Evolutionary conservation across 2,113 vertebrate genomes (phyloP).

Genomic region (Ptyas mucosa): DNA sequence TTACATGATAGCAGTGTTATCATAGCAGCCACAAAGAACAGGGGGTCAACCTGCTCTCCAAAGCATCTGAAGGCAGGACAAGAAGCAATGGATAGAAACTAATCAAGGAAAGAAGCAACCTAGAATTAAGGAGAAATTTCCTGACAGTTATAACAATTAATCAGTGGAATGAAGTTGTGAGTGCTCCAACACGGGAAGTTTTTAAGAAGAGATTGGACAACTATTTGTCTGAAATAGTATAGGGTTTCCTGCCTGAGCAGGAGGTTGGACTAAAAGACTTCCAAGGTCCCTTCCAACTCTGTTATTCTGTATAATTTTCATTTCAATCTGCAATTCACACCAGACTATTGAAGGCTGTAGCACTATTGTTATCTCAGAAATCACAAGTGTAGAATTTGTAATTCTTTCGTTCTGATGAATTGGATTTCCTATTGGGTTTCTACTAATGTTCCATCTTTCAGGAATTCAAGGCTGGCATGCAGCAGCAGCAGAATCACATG

Average conservation of each 20-base stretch:
- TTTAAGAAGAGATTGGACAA: background rate
- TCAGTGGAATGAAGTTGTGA: background rate
- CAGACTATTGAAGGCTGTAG: accelerated
- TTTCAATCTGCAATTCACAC: background rate
- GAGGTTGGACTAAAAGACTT: background rate
- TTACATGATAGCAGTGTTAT: background rate
- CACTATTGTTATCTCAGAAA: background rate
- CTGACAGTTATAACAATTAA: background rate
- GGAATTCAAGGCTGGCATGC: background rate
- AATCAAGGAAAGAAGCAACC: background rate
- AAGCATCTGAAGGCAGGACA: background rate
- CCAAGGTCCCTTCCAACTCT: background rate
- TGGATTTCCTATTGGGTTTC: accelerated
- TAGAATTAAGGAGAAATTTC: background rate
- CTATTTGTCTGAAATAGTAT: background rate
- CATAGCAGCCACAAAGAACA: background rate
- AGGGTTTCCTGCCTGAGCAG: background rate
- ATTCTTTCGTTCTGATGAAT: background rate
- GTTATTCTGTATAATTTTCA: background rate
- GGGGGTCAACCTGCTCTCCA: background rate
- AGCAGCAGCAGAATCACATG: background rate
- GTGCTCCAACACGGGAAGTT: background rate
- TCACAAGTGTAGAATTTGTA: background rate
- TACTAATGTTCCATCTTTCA: background rate
- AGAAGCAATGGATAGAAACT: background rate